Base-by-base conservation (phyloP, 2,888 invertebrate genomes). In the Omphaloscelis lunosa region DNA sequence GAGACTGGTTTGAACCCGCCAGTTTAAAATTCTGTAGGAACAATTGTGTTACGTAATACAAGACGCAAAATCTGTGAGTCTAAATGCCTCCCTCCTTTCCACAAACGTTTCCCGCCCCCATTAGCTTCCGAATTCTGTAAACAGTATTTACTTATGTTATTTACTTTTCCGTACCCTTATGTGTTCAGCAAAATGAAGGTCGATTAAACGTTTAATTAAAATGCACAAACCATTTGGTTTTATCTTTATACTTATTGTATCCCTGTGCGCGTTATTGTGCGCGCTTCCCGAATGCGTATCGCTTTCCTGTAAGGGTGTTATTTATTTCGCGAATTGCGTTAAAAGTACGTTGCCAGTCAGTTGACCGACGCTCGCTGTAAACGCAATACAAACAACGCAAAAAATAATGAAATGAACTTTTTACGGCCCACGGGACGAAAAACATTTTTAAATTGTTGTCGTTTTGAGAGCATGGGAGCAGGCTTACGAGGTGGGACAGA, bases 181-280 rank as follows among this genome's bases (percentile, higher is more conserved):
- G 77, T 87, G 72, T 80, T 80, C 68, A 69, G 75, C 70, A 63
- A 67, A 82, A 79, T 74, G 85, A 84, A 89, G 84, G 82, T 83
- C 80, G 74, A 84, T 83, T 77, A 72, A 82, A 82, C 75, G 76
- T 88, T 89, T 88, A 83, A 88, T 88, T 88, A 86, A 89, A 88
- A 86, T 86, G 85, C 80, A 88, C 89, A 88, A 81, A 86, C 85
- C 88, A 80, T 89, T 89, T 61, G 68, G 76, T 88, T 88, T 88
- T 86, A 88, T 88, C 79, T 88, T 88, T 81, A 88, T 84, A 82
- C 80, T 86, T 80, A 88, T 80, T 86, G 75, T 80, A 78, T 77
- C 67, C 75, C 72, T 72, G 72, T 69, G 76, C 75, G 68, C 70
- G 80, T 87, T 80, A 79, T 84, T 87, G 83, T 72, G 77, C 68